These are phyloP conservation scores for Hirtodrosophila cameraria DNA, from an alignment of 2,888 invertebrate genomes.

Conservation along the genomic window DNA sequence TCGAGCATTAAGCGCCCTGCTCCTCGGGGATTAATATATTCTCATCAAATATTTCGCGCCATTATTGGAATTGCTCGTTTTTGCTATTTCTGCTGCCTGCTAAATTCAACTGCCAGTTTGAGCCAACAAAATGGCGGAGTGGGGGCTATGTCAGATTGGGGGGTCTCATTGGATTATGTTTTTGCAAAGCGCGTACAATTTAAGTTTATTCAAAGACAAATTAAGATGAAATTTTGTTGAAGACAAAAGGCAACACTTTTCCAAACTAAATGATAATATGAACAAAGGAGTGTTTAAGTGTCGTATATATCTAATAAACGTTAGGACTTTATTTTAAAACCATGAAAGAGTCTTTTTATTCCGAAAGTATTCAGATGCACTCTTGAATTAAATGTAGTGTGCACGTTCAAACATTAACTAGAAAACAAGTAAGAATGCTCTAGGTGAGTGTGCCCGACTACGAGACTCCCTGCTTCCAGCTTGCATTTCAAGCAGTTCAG, in stretches of 20 bases:
- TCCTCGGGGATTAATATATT: constrained; percentile 77
- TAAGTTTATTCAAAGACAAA: constrained; percentile 34
- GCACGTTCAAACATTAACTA: too few relatives aligned
- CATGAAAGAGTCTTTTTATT: too few relatives aligned
- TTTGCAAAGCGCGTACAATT: constrained; percentile 10
- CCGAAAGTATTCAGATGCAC: too few relatives aligned
- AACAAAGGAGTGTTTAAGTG: background rate
- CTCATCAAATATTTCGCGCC: constrained; percentile 79
- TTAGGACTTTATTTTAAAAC: too few relatives aligned
- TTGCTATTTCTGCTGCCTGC: constrained; percentile 9
- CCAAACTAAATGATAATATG: too few relatives aligned
- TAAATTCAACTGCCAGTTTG: constrained; percentile 34
- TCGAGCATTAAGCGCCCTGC: constrained; percentile 31
- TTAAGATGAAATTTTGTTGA: constrained; percentile 20
- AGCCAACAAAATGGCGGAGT: background rate
- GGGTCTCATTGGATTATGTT: constrained; percentile 2
- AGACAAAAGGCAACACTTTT: constrained; percentile 3
- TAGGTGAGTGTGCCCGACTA: too few relatives aligned
- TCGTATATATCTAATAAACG: too few relatives aligned
- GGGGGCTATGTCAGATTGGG: background rate
- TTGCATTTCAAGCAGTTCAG: too few relatives aligned
- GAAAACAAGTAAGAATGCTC: too few relatives aligned
- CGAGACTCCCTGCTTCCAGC: too few relatives aligned
- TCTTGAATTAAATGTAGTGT: too few relatives aligned
- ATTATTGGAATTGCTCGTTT: constrained; percentile 71